These are phyloP conservation scores for Nephotettix cincticeps DNA, from an alignment of 1,140 invertebrate species.

Conservation along the genomic window DNA sequence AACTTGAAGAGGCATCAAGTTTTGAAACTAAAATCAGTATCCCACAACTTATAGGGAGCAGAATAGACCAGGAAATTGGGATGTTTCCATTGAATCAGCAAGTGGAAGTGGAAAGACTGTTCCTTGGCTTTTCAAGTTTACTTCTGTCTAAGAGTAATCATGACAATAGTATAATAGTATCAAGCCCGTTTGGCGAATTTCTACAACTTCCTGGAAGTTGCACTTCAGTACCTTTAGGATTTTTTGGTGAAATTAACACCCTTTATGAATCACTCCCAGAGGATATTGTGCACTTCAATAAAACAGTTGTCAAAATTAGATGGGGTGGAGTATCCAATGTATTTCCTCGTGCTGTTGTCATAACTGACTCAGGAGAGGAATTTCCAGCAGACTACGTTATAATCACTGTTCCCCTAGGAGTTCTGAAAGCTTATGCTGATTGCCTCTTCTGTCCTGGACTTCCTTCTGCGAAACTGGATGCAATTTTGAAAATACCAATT, in stretches of 20 bases:
- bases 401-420: conserved; percentile 78
- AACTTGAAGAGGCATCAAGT: not conserved
- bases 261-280: conserved; percentile 59
- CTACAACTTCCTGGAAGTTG: conserved; percentile 60
- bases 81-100: conserved; percentile 26
- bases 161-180: not conserved
- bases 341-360: conserved; percentile 27
- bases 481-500: conserved; percentile 66
- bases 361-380: conserved; percentile 57
- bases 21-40: not conserved
- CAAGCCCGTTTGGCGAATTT: conserved; percentile 25
- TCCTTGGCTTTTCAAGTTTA: conserved; percentile 21
- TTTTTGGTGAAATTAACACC: conserved; percentile 61
- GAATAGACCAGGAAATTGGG: conserved; percentile 31
- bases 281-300: conserved; percentile 56
- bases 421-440: conserved; percentile 72
- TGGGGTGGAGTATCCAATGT: conserved; percentile 55
- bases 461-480: conserved; percentile 68
- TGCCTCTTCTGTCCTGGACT: conserved; percentile 74
- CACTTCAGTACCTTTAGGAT: conserved; percentile 61
- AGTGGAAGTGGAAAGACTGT: conserved; percentile 26
- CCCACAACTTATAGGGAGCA: conserved; percentile 4
- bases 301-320: conserved; percentile 60
- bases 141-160: not conserved
- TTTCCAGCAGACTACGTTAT: conserved; percentile 77